These are phyloP conservation scores for Marmota flaviventris DNA, from an alignment of 2,113 vertebrate genomes.

Conservation along the genomic window DNA sequence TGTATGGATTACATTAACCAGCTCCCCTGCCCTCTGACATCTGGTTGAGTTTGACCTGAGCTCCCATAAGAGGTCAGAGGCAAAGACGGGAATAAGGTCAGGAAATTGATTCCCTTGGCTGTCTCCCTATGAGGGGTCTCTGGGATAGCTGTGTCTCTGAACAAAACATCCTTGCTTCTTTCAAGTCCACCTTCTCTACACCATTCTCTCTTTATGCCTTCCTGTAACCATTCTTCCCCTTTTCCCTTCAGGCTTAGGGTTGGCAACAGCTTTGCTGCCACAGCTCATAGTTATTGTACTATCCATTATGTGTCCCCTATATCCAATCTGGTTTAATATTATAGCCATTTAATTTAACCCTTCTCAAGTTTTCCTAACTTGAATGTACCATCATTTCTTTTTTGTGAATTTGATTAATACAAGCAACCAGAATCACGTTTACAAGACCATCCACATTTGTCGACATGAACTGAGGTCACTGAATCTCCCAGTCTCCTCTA, in stretches of 20 bases:
- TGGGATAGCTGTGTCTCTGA: not conserved
- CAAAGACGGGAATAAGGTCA: conserved; percentile 56
- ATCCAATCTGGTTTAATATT: conserved; percentile 7
- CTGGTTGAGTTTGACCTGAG: conserved; percentile 33
- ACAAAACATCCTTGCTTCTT: not conserved
- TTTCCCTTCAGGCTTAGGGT: not conserved
- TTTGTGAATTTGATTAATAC: not conserved
- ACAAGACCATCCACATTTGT: not conserved
- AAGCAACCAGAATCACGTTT: not conserved
- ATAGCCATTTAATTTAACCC: not conserved
- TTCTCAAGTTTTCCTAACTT: conserved; percentile 25
- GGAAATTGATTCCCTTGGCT: conserved; percentile 38
- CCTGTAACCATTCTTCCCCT: not conserved
- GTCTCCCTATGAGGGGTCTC: conserved; percentile 5
- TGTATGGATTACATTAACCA: conserved; percentile 58
- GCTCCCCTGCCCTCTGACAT: conserved; percentile 54
- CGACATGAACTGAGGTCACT: not conserved
- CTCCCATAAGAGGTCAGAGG: conserved; percentile 62
- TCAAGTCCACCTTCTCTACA: not conserved
- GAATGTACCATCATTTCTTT: conserved; percentile 32
- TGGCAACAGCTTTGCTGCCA: not conserved
- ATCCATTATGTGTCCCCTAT: not conserved
- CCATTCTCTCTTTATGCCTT: not conserved
- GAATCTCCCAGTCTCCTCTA: not conserved
- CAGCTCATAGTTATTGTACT: not conserved